Base-by-base conservation (phyloP, 2,797 vertebrate genomes). In the Moxostoma hubbsi region DNA sequence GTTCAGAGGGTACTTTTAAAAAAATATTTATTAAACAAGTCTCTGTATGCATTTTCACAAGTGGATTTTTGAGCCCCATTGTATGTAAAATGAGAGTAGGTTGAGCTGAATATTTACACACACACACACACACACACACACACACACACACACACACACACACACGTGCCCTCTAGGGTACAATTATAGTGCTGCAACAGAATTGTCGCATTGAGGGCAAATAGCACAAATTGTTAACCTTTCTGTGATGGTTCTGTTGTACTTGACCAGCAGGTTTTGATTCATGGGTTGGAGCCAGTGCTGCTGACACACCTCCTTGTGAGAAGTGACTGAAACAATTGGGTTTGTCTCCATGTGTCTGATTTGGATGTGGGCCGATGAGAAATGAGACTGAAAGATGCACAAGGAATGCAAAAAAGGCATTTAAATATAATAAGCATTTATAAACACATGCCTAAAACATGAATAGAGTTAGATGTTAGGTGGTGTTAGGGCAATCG, bases 231-330 rank as follows among this genome's bases (percentile, higher is more conserved):
- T 45, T 24, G 66, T 66, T 77, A 84, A 93, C 90, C 90, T 89
- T 83, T 90, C 90, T 58, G 86, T 86, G 80, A 90, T 89, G 15
- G 90, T 81, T 0, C 82, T 90, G 77, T 92, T 93, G 84, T 91
- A 92, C 85, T 90, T 90, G 73, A 88, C 91, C 76, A 93, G 77
- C 55, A 92, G 71, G 64, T 91, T 90, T 78, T 93, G 89, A 76
- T 90, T 90, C 6, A 91, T 57, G 49, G 86, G 66, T 63, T 89
- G 75, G 54, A 87, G 85, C 65, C 84, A 88, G 82, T 90, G 90
- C 13, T 78, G 83, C 68, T 91, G 85, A 80, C 90, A 92, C 75
- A 84, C 89, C 16, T 91, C 85, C 47, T 86, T 86, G 46, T 68
- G 5, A 50, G 55, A 81, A 91, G 18, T 87, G 10, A 93, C 75